Conservation (phyloP, 2,888 invertebrate species). For the Fabriciana adippe region DNA sequence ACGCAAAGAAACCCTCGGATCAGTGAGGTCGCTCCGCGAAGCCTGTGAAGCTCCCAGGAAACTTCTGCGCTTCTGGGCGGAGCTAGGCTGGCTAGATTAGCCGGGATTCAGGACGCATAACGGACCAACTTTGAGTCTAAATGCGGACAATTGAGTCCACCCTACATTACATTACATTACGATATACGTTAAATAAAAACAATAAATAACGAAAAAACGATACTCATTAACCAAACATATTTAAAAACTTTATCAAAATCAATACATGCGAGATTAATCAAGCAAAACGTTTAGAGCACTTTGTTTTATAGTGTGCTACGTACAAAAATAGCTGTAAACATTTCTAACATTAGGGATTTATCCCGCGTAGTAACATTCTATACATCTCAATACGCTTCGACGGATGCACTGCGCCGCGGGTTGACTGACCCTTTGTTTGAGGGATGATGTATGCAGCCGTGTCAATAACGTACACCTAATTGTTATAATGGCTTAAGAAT, state of each 20-base stretch:
- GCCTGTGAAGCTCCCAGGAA: no score
- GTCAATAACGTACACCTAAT: conserved; percentile 21
- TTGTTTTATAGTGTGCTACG: conserved; percentile 9
- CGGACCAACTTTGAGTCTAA: no score
- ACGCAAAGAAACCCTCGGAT: no score
- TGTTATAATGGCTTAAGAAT: conserved; percentile 15
- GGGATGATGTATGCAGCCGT: conserved; percentile 19
- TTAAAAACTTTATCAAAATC: neutral
- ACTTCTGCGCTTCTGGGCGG: no score
- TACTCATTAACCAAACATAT: no score
- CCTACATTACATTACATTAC: no score
- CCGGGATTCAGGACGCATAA: no score
- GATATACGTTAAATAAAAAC: no score
- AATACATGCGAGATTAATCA: neutral
- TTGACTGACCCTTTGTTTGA: conserved; percentile 20
- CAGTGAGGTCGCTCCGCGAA: no score
- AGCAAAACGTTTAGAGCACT: conserved; percentile 4
- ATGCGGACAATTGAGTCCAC: no score
- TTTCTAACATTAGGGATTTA: conserved; percentile 14
- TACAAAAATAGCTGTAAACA: conserved; percentile 16
- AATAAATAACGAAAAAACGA: no score
- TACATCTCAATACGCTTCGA: conserved; percentile 5
- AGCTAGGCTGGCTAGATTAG: no score
- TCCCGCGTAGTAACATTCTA: conserved; percentile 5
- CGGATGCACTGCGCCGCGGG: conserved; percentile 15